These are phyloP conservation scores for Zoanthus gigantus DNA, from an alignment of 92 coral and sea anemone species.

Conservation along the genomic window DNA sequence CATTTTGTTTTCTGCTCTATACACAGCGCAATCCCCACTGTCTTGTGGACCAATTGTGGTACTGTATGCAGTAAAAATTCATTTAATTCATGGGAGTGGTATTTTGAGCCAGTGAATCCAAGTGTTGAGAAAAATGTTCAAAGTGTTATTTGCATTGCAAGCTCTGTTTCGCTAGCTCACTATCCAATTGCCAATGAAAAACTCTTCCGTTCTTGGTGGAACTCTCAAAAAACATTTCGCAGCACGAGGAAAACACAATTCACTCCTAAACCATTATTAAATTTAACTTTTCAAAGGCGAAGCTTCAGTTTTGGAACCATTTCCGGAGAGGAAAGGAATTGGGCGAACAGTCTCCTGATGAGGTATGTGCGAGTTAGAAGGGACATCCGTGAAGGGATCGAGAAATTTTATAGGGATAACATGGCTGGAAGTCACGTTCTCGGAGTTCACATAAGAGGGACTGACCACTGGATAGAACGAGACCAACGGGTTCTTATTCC, in stretches of 20 bases:
- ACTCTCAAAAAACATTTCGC: neutral
- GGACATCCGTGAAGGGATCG: constrained; percentile 49
- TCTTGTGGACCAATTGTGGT: constrained; percentile 72
- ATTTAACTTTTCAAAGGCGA: constrained; percentile 61
- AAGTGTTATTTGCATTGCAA: constrained; percentile 61
- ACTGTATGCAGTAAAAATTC: constrained; percentile 64
- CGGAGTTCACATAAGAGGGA: constrained; percentile 91
- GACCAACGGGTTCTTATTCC: constrained; percentile 54
- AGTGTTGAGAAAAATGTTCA: constrained; percentile 59
- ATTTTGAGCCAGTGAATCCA: constrained; percentile 71
- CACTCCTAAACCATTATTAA: constrained; percentile 43
- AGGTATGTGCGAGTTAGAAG: constrained; percentile 49
- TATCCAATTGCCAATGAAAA: constrained; percentile 28
- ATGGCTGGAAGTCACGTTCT: constrained; percentile 62
- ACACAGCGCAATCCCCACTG: constrained; percentile 53
- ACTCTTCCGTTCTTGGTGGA: constrained; percentile 19
- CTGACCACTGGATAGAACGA: constrained; percentile 75
- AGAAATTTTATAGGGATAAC: constrained; percentile 48
- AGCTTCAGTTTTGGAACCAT: constrained; percentile 46
- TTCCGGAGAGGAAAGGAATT: constrained; percentile 38
- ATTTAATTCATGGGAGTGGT: constrained; percentile 81
- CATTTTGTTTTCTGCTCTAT: constrained; percentile 59
- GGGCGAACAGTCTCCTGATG: constrained; percentile 59
- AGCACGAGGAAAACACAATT: neutral
- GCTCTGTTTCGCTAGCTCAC: constrained; percentile 9